Evolutionary conservation across 2,797 vertebrate species (phyloP), one percentile per base, ranked within the genome.

Genomic region (Hipposideros larvatus): DNA sequence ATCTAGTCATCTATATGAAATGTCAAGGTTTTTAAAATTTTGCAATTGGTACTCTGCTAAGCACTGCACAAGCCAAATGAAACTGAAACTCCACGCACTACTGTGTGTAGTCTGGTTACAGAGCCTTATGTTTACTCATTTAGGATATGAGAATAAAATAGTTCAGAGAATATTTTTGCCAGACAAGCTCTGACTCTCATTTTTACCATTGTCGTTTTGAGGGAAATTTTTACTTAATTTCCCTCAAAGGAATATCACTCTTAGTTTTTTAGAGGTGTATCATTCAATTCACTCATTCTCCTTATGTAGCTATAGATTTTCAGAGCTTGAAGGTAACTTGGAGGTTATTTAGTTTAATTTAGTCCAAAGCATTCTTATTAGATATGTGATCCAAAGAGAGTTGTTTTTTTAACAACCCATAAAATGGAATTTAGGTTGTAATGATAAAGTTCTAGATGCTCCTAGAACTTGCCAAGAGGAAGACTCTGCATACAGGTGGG

Each of bases 1-100:
- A 87, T 95, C 53, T 68, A 66, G 80, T 68, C 28, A 70, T 90
- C 63, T 78, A 21, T 53, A n/a, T 31, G 34, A 73, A 94, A 65
- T 78, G 5, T 53, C 19, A 55, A 85, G 28, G 28, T 74, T 89
- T 92, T 86, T 0, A 0, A 78, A 48, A 46, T 59, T 46, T 75
- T 92, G 16, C 65, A 55, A 1, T 53, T 31, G 79, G 71, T 66
- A 77, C 4, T 90, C 79, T 70, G 48, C 61, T 83, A 95, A 93
- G 66, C 68, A 34, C 7, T 26, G 4, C 66, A 24, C 8, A 78
- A 65, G 6, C 31, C 18, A 82, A 70, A 65, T 79, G 53, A 71
- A 74, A 31, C 7, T 53, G 70, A 19, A 75, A 13, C 61, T 68
- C 24, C 13, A 43, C 31, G 48, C 48, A 66, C 26, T 26, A n/a